Conservation (phyloP, 2,113 vertebrate species). For the Dromaius novaehollandiae region DNA sequence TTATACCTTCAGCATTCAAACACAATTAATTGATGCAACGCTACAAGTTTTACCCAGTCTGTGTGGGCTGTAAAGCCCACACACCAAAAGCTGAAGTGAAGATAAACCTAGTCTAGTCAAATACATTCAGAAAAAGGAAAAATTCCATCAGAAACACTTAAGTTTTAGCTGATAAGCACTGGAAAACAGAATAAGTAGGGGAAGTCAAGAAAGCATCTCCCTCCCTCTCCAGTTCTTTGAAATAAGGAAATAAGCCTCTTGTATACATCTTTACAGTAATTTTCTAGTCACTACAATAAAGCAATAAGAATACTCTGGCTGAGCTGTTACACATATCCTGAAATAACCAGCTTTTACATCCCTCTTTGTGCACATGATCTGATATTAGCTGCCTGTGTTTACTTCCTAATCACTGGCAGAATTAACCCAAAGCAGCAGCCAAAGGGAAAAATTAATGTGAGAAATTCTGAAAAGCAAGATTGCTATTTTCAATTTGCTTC, state of each 20-base stretch:
- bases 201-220: neutral
- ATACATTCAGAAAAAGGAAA: neutral
- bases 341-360: neutral
- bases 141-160: neutral
- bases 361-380: neutral
- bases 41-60: neutral
- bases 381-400: neutral
- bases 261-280: neutral
- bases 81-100: neutral
- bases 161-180: neutral
- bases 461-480: constrained; percentile 33
- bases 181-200: accelerated
- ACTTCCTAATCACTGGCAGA: constrained; percentile 13
- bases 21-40: accelerated
- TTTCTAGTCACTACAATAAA: neutral
- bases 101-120: neutral
- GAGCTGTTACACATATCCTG: neutral
- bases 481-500: constrained; percentile 24
- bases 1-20: neutral
- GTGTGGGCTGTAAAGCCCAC: accelerated
- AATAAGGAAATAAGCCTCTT: neutral
- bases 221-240: neutral
- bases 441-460: neutral
- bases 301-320: neutral
- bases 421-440: constrained; percentile 5